A percentile compares a stretch with the other conserved stretches of the same genome.
Evolutionary conservation across 2,113 vertebrate species (phyloP).

Genomic region (Leuciscus idus): DNA sequence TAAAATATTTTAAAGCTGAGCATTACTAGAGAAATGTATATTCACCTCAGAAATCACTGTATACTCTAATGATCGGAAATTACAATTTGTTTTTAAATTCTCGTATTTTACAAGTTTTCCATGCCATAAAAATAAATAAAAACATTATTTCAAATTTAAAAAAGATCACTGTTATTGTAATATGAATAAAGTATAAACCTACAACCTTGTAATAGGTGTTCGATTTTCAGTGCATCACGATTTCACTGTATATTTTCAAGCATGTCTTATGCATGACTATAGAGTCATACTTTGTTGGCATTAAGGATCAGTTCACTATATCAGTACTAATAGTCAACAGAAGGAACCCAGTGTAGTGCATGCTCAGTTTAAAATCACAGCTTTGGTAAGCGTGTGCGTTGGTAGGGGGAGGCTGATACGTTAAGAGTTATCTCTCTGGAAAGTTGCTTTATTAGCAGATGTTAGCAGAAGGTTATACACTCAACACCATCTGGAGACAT

Average conservation of each 20-base stretch:
- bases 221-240: background rate
- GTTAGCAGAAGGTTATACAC: constrained; percentile 25
- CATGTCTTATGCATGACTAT: background rate
- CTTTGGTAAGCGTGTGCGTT: background rate
- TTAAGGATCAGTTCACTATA: background rate
- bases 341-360: background rate
- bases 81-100: background rate
- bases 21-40: background rate
- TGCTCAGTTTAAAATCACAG: background rate
- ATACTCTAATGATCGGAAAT: background rate
- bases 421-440: constrained; percentile 8
- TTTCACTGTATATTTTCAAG: background rate
- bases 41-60: background rate
- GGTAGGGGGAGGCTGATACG: background rate
- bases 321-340: background rate
- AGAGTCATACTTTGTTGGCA: background rate
- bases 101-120: background rate
- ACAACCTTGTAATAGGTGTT: background rate
- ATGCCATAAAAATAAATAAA: background rate
- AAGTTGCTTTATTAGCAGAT: constrained; percentile 27
- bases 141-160: background rate
- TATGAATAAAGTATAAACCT: background rate
- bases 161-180: background rate
- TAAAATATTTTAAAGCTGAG: background rate
- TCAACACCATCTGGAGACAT: constrained; percentile 37